Evolutionary conservation across 2,888 invertebrate species (phyloP).

Genomic region (Acrobasis suavella): DNA sequence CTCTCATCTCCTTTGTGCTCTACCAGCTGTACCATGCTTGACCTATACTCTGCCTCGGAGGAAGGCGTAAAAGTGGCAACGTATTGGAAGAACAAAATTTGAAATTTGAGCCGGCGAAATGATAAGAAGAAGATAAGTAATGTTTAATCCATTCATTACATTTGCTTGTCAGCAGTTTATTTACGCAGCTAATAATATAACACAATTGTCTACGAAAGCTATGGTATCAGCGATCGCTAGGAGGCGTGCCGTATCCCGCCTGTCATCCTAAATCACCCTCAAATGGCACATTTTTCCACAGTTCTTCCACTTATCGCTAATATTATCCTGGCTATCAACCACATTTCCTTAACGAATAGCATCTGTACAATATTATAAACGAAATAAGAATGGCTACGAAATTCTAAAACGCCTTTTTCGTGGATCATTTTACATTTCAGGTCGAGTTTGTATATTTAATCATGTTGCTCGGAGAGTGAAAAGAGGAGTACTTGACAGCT

Average conservation of each 20-base stretch:
- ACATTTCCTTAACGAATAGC: conserved; percentile 22
- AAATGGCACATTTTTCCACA: conserved; percentile 18
- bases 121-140: too few relatives aligned
- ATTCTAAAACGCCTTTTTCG: not conserved
- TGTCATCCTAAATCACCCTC: conserved; percentile 13
- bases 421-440: not conserved
- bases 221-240: not conserved
- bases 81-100: too few relatives aligned
- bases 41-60: too few relatives aligned
- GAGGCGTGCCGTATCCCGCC: conserved; percentile 15
- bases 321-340: conserved; percentile 19
- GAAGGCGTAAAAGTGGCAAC: too few relatives aligned
- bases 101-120: too few relatives aligned
- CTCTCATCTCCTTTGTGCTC: too few relatives aligned
- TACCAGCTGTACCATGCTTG: too few relatives aligned
- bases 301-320: conserved; percentile 10
- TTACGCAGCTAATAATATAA: not conserved
- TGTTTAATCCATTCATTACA: too few relatives aligned
- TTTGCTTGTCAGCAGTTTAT: not conserved
- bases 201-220: not conserved
- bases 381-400: not conserved
- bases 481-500: not conserved
- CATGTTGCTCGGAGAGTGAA: not conserved
- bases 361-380: conserved; percentile 10
- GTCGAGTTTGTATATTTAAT: not conserved